These are phyloP conservation scores for Montipora cactus DNA, from an alignment of 64 coral and sea anemone species.

Conservation along the genomic window DNA sequence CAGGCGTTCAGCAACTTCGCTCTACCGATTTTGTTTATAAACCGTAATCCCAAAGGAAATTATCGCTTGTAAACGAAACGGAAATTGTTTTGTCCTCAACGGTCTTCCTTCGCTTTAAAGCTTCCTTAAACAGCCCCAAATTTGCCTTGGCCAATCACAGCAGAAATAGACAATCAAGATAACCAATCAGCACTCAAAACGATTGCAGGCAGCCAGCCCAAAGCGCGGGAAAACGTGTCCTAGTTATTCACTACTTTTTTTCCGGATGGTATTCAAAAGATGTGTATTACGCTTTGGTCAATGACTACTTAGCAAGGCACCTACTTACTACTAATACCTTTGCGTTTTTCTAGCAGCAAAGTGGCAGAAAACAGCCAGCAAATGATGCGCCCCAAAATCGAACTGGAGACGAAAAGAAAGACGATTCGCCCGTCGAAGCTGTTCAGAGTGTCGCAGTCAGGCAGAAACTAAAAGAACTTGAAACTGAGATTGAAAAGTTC, in stretches of 20 bases:
- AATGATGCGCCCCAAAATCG: neutral
- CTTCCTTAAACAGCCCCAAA: neutral
- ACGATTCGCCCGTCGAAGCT: neutral
- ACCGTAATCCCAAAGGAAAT: too few species aligned
- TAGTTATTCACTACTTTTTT: neutral
- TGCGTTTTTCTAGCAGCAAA: neutral
- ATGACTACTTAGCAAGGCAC: too few species aligned
- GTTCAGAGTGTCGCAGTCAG: slow-evolving; percentile 76
- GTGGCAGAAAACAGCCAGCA: neutral
- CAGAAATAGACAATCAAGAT: neutral
- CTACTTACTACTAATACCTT: neutral
- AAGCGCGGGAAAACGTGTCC: neutral
- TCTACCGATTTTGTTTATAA: too few species aligned
- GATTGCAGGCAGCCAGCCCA: neutral
- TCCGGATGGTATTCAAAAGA: too few species aligned
- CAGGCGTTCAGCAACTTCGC: too few species aligned
- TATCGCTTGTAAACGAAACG: too few species aligned
- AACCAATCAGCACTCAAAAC: neutral
- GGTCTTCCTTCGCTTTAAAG: too few species aligned
- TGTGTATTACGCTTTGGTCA: too few species aligned
- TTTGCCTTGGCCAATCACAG: neutral
- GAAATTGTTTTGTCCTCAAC: too few species aligned
- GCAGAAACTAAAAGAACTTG: slow-evolving; percentile 95
- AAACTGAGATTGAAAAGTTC: slow-evolving; percentile 95
- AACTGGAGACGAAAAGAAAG: neutral